A percentile compares a stretch with the other conserved stretches of the same genome.
These are phyloP conservation scores for Meleagris gallopavo DNA, from an alignment of 2,113 vertebrate genomes.

Conservation along the genomic window DNA sequence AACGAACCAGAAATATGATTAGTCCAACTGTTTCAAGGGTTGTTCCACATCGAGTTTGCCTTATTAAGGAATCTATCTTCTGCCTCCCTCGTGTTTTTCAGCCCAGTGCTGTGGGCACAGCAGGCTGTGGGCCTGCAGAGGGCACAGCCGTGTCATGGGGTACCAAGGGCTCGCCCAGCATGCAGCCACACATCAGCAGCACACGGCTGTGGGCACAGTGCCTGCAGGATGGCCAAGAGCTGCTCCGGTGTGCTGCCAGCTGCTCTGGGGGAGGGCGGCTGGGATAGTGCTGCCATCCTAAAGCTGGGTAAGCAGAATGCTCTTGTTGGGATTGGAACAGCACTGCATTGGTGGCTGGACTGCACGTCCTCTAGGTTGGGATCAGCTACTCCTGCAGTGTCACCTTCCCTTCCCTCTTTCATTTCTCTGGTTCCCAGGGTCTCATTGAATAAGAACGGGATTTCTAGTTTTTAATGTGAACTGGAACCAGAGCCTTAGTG, in stretches of 20 bases:
- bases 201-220: neutral
- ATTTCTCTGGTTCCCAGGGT: conserved; percentile 5
- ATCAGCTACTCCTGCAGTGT: neutral
- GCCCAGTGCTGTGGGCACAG: accelerated
- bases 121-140: accelerated
- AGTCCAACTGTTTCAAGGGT: neutral
- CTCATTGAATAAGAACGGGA: neutral
- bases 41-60: neutral
- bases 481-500: neutral
- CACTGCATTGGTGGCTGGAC: neutral
- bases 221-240: too few relatives aligned
- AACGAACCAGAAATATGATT: neutral
- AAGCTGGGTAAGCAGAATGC: neutral
- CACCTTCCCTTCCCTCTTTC: conserved; percentile 12
- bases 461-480: neutral
- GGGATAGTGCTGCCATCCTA: neutral
- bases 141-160: neutral
- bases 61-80: neutral
- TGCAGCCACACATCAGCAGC: accelerated
- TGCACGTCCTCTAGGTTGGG: neutral
- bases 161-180: neutral
- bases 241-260: neutral
- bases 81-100: accelerated
- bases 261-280: neutral
- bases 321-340: neutral